Conservation (phyloP, 2,113 vertebrate species). For the Cyprinus carpio region DNA sequence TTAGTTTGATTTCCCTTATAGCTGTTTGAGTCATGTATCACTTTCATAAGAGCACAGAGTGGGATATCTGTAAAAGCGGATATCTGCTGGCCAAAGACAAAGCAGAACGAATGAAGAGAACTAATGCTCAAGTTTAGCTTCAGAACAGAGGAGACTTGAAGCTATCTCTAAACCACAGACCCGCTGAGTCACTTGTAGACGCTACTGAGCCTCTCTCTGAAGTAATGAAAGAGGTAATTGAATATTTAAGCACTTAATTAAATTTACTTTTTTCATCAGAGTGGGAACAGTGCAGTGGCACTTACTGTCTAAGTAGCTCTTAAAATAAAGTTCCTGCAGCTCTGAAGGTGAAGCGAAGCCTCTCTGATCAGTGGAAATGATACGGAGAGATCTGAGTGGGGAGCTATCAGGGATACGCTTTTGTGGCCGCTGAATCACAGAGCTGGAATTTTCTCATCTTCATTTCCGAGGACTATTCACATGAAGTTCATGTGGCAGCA, state of each 20-base stretch:
- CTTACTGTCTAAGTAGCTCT: slow-evolving; percentile 49
- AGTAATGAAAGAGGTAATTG: slow-evolving; percentile 60
- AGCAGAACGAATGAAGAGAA: slow-evolving; percentile 36
- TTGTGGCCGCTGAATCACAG: neutral
- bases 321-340: slow-evolving; percentile 38
- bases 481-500: neutral
- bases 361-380: neutral
- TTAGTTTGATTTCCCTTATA: slow-evolving; percentile 6
- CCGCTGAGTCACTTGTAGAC: slow-evolving; percentile 45
- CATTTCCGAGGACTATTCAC: neutral
- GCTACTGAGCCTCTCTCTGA: slow-evolving; percentile 48
- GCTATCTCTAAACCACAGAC: slow-evolving; percentile 50
- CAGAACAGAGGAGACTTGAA: slow-evolving; percentile 22
- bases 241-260: slow-evolving; percentile 64
- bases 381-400: slow-evolving; percentile 7
- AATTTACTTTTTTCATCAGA: slow-evolving; percentile 54
- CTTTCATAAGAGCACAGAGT: neutral
- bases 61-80: slow-evolving; percentile 23
- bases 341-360: neutral
- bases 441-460: neutral
- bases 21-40: slow-evolving; percentile 14
- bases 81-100: slow-evolving; percentile 35
- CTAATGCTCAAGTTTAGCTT: neutral
- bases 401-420: neutral
- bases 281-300: slow-evolving; percentile 35